Base-by-base conservation (phyloP, 2,113 vertebrate genomes). In the Channa maculata region DNA sequence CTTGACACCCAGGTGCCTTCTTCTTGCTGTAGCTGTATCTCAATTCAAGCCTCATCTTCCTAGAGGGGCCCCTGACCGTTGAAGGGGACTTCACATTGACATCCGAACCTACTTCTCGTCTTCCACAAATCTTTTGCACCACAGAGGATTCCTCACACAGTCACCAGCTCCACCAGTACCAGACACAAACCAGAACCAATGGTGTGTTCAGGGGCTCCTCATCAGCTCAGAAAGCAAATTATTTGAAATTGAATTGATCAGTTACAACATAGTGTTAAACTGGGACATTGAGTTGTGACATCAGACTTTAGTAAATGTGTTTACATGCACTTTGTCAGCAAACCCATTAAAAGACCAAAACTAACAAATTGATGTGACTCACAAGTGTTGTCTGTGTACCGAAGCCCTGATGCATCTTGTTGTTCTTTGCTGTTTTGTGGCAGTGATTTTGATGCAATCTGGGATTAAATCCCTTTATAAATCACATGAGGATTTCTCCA, bases 1-100 rank as follows among this genome's bases (percentile, higher is more conserved):
- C 90, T 89, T 88, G 89, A 92, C 44, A 78, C 71, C 66, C 65
- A 24, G 11, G 83, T 90, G 89, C 90, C 89, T 92, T 87, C 11
- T 8, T 59, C 37, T 11, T 12, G 24, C 54, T 48, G 24, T 51
- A 34, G 54, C 67, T 57, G 11, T 15, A 43, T 52, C 74, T 54
- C 34, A 9, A 2, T 45, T 71, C 8, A 51, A 13, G 9, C 24
- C 11, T 60, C 63, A 63, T 38, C 3, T 37, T 24, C 24, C 24
- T 24, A 24, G 41, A 48, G 10, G 24, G 24, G 24, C 24, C 24
- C 24, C 24, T 6, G 12, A 13, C 46, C 51, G 1, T 48, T 24
- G 24, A 24, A 24, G 24, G 24, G 24, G 24, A 24, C 24, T 24
- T 24, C 24, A 24, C 24, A 24, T 24, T 0, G 8, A 64, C 57